A percentile compares a stretch with the other conserved stretches of the same genome.
These are phyloP conservation scores for Phengaris arion DNA, from an alignment of 2,888 invertebrate species.

Conservation along the genomic window DNA sequence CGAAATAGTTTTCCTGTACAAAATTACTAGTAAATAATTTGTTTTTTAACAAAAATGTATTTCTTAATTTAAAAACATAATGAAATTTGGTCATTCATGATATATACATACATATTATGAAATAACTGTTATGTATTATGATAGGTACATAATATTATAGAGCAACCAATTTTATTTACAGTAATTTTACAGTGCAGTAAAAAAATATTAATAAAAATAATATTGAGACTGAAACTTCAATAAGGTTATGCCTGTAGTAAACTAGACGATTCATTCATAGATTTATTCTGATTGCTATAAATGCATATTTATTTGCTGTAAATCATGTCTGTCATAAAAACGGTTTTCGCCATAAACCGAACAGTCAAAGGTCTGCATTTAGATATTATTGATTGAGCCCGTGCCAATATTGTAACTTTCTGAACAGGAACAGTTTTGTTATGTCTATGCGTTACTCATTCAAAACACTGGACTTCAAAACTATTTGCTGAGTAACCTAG, in stretches of 20 bases:
- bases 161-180: not conserved
- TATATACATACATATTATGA: no score
- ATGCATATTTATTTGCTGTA: constrained; percentile 8
- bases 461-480: constrained; percentile 16
- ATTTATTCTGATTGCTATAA: not conserved
- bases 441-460: constrained; percentile 40
- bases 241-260: not conserved
- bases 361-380: constrained; percentile 42
- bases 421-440: constrained; percentile 45
- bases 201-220: not conserved
- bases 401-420: constrained; percentile 52
- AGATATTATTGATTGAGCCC: constrained; percentile 50
- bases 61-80: no score
- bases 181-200: not conserved
- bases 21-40: not conserved
- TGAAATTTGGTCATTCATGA: no score
- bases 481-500: constrained; percentile 1
- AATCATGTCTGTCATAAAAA: constrained; percentile 29
- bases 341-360: constrained; percentile 20
- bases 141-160: no score
- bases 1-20: not conserved
- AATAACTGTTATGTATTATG: no score
- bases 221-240: constrained; percentile 5
- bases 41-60: no score
- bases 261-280: constrained; percentile 6